Evolutionary conservation across 2,888 invertebrate genomes (phyloP).

Genomic region (Acanthococcus lagerstroemiae): DNA sequence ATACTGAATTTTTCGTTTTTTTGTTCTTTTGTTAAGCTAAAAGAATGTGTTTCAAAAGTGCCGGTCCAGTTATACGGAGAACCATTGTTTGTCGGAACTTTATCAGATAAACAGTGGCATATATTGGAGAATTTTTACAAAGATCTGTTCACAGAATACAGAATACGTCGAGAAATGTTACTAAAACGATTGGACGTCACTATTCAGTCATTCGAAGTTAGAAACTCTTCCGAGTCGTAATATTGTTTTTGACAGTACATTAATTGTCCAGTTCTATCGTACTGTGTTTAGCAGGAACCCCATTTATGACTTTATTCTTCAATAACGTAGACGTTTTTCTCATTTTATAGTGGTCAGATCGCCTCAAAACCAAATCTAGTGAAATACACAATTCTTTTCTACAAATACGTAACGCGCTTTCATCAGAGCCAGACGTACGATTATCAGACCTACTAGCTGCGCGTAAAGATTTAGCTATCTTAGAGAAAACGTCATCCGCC

Average conservation of each 20-base stretch:
- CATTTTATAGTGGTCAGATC: conserved; percentile 66
- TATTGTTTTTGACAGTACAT: neutral
- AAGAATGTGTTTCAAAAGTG: conserved; percentile 40
- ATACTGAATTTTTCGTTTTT: neutral
- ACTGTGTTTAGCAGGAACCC: no score
- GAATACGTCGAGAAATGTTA: conserved; percentile 71
- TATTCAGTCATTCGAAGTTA: conserved; percentile 86
- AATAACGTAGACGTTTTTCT: neutral
- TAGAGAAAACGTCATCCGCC: conserved; percentile 86
- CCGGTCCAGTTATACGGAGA: conserved; percentile 56
- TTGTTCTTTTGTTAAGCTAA: conserved; percentile 37
- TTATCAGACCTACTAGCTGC: conserved; percentile 75
- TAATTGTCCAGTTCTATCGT: neutral
- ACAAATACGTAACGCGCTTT: conserved; percentile 46
- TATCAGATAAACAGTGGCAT: conserved; percentile 76
- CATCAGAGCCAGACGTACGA: conserved; percentile 54
- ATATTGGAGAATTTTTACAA: conserved; percentile 57
- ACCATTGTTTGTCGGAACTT: conserved; percentile 59
- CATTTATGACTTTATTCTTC: neutral
- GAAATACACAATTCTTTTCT: conserved; percentile 53
- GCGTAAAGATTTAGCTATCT: conserved; percentile 67
- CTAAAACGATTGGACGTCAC: conserved; percentile 89
- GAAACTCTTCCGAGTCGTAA: no score
- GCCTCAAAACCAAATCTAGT: conserved; percentile 61
- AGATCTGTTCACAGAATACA: conserved; percentile 72